Percentiles rank a stretch among this genome's conserved stretches.
Conservation (phyloP, 1,140 invertebrate species). For the Conopomorpha cramerella region DNA sequence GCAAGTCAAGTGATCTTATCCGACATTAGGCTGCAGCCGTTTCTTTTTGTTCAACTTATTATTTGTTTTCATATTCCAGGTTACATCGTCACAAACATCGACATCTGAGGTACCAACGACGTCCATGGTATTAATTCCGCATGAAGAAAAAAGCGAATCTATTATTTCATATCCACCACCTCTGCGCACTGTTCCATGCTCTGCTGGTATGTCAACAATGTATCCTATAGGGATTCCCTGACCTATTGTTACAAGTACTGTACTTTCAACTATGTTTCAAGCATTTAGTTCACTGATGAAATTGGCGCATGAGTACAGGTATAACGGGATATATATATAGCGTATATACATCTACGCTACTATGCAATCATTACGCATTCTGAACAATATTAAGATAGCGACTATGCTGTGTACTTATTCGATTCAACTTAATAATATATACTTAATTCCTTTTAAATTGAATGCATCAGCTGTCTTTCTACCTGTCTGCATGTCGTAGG, state of each 20-base stretch:
- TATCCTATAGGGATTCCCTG: no score
- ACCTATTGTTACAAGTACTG: no score
- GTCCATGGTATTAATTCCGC: constrained; percentile 15
- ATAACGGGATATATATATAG: not conserved
- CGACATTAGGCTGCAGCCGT: not conserved
- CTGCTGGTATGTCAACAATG: constrained; percentile 16
- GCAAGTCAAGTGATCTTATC: no score
- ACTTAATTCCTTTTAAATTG: no score
- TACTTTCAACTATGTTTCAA: no score
- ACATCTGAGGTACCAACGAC: constrained; percentile 31
- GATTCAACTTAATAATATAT: no score
- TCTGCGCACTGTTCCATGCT: constrained; percentile 12
- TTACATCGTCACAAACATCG: constrained; percentile 33
- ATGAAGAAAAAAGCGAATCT: constrained; percentile 9
- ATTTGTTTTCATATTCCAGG: constrained; percentile 8
- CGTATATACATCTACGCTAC: not conserved
- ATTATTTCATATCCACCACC: constrained; percentile 19
- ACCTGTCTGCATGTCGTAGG: no score
- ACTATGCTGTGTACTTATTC: no score
- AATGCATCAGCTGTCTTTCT: no score
- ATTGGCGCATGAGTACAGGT: not conserved
- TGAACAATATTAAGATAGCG: no score
- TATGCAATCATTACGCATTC: no score
- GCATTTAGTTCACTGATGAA: constrained; percentile 2
- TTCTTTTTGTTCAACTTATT: not conserved